These are phyloP conservation scores for Eidolon dupreanum DNA, from an alignment of 2,797 vertebrate genomes.

Conservation along the genomic window DNA sequence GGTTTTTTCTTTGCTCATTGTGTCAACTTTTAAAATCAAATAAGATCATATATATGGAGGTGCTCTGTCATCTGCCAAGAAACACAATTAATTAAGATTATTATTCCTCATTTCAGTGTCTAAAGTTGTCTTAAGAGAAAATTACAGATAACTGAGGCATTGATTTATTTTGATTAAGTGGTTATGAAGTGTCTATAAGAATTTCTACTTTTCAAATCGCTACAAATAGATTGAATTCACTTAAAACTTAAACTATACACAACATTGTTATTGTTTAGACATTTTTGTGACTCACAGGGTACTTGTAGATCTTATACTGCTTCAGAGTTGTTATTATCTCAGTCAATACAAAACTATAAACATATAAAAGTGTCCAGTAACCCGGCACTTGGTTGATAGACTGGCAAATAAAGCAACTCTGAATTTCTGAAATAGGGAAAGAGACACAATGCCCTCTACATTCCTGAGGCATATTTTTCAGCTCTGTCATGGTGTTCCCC, in stretches of 20 bases:
- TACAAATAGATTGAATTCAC: constrained; percentile 41
- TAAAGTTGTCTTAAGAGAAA: constrained; percentile 47
- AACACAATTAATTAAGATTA: constrained; percentile 20
- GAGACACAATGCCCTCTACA: not conserved
- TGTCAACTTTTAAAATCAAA: not conserved
- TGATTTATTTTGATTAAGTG: constrained; percentile 53
- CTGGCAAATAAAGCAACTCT: not conserved
- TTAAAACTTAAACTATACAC: constrained; percentile 27
- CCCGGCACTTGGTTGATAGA: not conserved
- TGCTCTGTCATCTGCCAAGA: not conserved
- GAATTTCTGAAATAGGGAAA: constrained; percentile 33
- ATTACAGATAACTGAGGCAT: constrained; percentile 39
- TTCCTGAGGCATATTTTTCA: not conserved
- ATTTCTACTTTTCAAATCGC: constrained; percentile 22
- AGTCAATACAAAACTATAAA: constrained; percentile 28
- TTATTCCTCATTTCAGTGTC: not conserved
- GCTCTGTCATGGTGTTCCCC: constrained; percentile 36
- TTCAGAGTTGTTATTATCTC: not conserved
- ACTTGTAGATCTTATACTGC: not conserved
- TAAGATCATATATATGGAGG: not conserved
- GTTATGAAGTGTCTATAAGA: constrained; percentile 47
- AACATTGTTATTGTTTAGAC: not conserved
- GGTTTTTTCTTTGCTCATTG: not conserved
- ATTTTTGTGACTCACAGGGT: not conserved
- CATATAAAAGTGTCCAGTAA: not conserved